Evolutionary conservation across 2,888 invertebrate species (phyloP).

Genomic region (Tachystola acroxantha): DNA sequence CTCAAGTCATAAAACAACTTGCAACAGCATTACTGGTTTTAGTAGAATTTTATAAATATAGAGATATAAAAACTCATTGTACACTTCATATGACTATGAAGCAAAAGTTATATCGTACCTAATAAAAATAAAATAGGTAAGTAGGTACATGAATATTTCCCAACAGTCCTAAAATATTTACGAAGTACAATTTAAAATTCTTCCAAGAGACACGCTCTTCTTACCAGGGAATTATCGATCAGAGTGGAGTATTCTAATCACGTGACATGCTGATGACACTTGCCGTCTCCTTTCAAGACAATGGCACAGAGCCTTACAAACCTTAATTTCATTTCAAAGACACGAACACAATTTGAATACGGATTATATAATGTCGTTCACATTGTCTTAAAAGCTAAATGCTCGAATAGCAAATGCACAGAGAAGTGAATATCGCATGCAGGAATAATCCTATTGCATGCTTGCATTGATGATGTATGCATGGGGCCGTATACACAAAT

Average conservation of each 20-base stretch:
- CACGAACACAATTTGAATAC: conserved; percentile 22
- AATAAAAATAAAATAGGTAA: no score
- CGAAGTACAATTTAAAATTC: conserved; percentile 2
- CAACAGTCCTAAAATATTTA: neutral
- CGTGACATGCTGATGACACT: conserved; percentile 24
- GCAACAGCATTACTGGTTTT: no score
- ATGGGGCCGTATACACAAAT: no score
- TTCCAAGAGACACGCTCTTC: neutral
- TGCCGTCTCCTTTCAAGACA: conserved; percentile 13
- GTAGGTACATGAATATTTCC: neutral
- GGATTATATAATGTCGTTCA: neutral
- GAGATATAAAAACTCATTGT: no score
- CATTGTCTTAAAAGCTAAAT: neutral
- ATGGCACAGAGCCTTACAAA: conserved; percentile 14
- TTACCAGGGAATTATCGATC: conserved; percentile 11
- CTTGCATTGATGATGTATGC: conserved; percentile 56
- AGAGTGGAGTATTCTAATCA: conserved; percentile 23
- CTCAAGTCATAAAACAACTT: no score
- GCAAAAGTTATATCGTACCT: no score
- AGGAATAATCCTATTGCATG: no score
- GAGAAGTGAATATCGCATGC: neutral
- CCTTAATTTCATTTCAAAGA: conserved; percentile 24
- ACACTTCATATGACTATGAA: no score
- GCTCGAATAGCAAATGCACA: neutral
- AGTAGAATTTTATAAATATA: no score